Evolutionary conservation across 2,797 vertebrate genomes (phyloP).

Genomic region (Neopelma chrysocephalum): DNA sequence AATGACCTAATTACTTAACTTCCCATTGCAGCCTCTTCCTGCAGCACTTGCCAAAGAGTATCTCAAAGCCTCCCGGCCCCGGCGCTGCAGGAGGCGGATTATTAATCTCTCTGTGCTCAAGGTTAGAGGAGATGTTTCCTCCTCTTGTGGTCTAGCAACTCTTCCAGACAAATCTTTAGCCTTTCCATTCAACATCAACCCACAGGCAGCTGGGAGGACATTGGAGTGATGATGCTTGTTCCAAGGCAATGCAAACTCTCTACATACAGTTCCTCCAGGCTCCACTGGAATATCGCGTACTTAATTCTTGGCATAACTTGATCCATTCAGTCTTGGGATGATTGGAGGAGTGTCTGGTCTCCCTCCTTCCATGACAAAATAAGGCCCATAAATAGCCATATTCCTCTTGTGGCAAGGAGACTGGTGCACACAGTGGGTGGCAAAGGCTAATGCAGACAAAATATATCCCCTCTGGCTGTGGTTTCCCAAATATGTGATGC

Average conservation of each 20-base stretch:
- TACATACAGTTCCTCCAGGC: not conserved
- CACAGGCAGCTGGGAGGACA: not conserved
- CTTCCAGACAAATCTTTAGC: conserved; percentile 17
- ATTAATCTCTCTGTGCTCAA: conserved; percentile 42
- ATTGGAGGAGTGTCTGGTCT: not conserved
- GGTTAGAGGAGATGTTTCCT: conserved; percentile 35
- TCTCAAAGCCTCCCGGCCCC: conserved; percentile 25
- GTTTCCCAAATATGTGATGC: not conserved
- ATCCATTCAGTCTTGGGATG: accelerated
- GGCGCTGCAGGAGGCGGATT: not conserved
- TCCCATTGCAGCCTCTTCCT: conserved; percentile 33
- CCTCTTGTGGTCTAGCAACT: not conserved
- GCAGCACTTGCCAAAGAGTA: conserved; percentile 5
- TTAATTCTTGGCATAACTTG: not conserved
- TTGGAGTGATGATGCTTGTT: not conserved
- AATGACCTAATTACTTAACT: conserved; percentile 51
- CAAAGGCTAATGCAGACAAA: not conserved
- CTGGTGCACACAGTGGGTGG: not conserved
- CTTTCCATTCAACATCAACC: conserved; percentile 7
- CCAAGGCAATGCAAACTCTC: not conserved
- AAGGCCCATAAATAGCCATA: not conserved
- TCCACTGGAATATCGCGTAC: not conserved
- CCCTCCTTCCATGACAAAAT: not conserved
- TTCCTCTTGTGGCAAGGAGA: not conserved
- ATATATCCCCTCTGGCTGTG: not conserved